These are phyloP conservation scores for Melieria omissa DNA, from an alignment of 2,888 invertebrate species.

Conservation along the genomic window DNA sequence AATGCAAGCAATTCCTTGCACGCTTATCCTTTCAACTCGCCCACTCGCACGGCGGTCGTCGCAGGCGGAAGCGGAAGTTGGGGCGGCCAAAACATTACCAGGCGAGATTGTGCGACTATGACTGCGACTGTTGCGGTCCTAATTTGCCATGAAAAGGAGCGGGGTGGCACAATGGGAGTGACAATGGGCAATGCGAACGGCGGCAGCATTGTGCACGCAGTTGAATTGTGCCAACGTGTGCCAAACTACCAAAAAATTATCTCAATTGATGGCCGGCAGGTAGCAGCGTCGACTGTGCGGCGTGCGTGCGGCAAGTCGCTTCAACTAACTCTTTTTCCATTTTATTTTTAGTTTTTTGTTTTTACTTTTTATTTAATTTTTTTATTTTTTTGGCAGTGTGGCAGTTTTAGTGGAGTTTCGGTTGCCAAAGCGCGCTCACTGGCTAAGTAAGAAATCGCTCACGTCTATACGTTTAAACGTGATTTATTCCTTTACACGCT, in stretches of 20 bases:
- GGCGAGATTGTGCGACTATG: too few relatives aligned
- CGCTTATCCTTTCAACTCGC: too few relatives aligned
- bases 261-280: constrained; percentile 28
- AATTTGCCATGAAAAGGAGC: too few relatives aligned
- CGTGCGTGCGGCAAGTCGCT: background rate
- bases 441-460: constrained; percentile 25
- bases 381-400: background rate
- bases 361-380: background rate
- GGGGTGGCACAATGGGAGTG: too few relatives aligned
- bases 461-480: constrained; percentile 33
- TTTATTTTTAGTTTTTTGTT: background rate
- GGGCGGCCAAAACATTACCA: too few relatives aligned
- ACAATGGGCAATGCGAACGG: too few relatives aligned
- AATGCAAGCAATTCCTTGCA: too few relatives aligned
- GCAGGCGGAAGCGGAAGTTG: too few relatives aligned
- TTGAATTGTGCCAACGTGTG: constrained; percentile 4
- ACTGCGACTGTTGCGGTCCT: too few relatives aligned
- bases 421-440: background rate
- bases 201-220: background rate
- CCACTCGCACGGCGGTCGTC: too few relatives aligned
- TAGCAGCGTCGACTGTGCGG: background rate
- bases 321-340: background rate
- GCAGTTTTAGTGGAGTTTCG: constrained; percentile 1
- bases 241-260: constrained; percentile 13
- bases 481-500: constrained; percentile 34